These are phyloP conservation scores for Teleopsis dalmanni DNA, from an alignment of 1,140 invertebrate genomes.

Conservation along the genomic window DNA sequence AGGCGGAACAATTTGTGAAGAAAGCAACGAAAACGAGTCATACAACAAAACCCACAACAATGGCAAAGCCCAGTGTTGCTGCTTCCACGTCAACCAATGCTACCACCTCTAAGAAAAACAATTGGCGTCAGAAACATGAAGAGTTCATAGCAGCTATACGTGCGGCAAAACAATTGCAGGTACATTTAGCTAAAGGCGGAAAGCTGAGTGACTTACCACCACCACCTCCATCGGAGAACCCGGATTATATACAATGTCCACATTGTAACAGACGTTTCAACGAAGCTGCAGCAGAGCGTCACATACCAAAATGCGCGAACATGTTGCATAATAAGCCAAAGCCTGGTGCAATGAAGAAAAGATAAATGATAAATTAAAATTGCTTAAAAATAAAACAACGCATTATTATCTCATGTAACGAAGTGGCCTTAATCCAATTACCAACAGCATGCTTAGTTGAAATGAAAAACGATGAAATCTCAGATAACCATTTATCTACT, in stretches of 20 bases:
- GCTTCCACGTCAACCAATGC: conserved; percentile 11
- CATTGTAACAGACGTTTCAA: conserved; percentile 85
- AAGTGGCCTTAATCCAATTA: too few relatives aligned
- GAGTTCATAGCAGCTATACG: conserved; percentile 85
- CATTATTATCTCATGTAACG: too few relatives aligned
- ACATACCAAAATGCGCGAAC: conserved; percentile 86
- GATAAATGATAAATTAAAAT: conserved; percentile 3
- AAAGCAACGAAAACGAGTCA: conserved; percentile 19
- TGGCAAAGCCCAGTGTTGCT: conserved; percentile 25
- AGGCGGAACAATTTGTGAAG: conserved; percentile 67
- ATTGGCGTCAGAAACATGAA: conserved; percentile 89
- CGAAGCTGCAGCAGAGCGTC: conserved; percentile 75
- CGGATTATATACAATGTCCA: conserved; percentile 87
- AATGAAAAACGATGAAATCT: too few relatives aligned
- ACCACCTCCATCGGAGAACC: conserved; percentile 75
- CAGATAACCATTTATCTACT: too few relatives aligned
- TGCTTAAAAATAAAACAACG: too few relatives aligned
- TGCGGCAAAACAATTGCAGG: conserved; percentile 81
- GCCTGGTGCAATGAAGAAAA: conserved; percentile 16
- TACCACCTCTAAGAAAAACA: conserved; percentile 51
- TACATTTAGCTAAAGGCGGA: conserved; percentile 75
- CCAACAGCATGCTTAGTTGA: too few relatives aligned
- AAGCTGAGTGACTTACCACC: conserved; percentile 82
- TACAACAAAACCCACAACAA: conserved; percentile 24
- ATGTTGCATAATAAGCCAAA: conserved; percentile 77